Evolutionary conservation across 2,797 vertebrate genomes (phyloP), one percentile per base, ranked within the genome.

Genomic region (Cirrhinus molitorella): DNA sequence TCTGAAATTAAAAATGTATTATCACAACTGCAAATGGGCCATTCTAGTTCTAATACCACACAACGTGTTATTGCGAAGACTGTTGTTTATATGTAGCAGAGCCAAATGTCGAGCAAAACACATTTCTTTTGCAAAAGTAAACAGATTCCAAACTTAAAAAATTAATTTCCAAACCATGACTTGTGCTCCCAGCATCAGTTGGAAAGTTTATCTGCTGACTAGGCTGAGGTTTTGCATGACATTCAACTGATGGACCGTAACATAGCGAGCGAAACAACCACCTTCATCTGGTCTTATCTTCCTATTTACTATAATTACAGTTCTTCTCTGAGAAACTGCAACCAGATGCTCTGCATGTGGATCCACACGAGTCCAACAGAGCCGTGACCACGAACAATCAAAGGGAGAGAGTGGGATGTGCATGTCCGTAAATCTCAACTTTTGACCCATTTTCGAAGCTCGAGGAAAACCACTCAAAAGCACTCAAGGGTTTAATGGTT

Each of bases 271-370:
- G 5, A 77, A 59, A 43, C 25, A 77, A 78, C 49, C 71, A 13
- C 43, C 67, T 76, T 86, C 74, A 87, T 77, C 83, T 61, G 85
- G 70, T 76, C 73, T 80, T 82, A 85, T 80, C 72, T 79, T 88
- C 67, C 70, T 81, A 78, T 79, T 79, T 59, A 85, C 65, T 28
- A 49, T 89, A 86, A 88, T 88, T 87, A 79, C 87, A 91, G 84
- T 14, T 55, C 86, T 89, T 88, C 88, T 90, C 85, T 23, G 12
- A 65, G 70, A 88, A 85, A 89, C 85, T 86, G 79, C 70, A 66
- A 73, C 81, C 89, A 90, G 79, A 87, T 88, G 84, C 85, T 70
- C 19, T 40, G 49, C 76, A 67, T 45, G 5, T 65, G 55, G 61
- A 59, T 63, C 59, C 45, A 40, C 45, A 21, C 45, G 43, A 28